Evolutionary conservation across 2,797 vertebrate genomes (phyloP), one percentile per base, ranked within the genome.

Genomic region (Neopelma chrysocephalum): DNA sequence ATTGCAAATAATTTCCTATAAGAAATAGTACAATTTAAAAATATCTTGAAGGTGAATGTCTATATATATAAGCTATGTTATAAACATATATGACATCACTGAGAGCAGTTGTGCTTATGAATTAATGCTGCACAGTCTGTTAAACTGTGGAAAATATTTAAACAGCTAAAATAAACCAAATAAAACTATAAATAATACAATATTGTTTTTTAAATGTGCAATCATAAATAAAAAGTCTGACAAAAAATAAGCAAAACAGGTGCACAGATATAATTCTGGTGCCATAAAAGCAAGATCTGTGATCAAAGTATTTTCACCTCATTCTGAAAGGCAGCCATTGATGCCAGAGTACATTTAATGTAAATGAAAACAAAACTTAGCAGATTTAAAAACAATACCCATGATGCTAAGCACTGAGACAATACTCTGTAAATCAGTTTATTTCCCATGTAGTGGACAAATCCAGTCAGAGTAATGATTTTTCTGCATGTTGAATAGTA

Each of bases 341-440:
- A 76, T 87, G 77, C 31, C 34, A 92, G 51, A 87, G 38, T 31
- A 72, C 42, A 73, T 64, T 91, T 56, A 79, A 65, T 48, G 62
- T 11, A 87, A 85, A 73, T 56, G 66, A 47, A 92, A 90, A 75
- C 31, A 88, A 68, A 93, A 58, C 34, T 32, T 57, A 65, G 7
- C 4, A 57, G 12, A 50, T 73, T 89, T 85, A 18, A 82, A 93
- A 83, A 96, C 79, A 93, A 76, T 81, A 95, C 27, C 75, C 86
- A 69, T 70, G 72, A 93, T 87, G 95, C 43, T 96, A 95, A 45
- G 75, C 77, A 97, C 56, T 90, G 94, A 96, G 70, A 94, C 90
- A 94, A 82, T 50, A 89, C 72, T 96, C 96, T 94, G 82, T 83
- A 96, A 96, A 97, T 95, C 89, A 97, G 95, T 97, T 98, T 97